phyloP scores from a whole-genome alignment of 2,797 vertebrate genomes.

The Pogoniulus pusillus region DNA sequence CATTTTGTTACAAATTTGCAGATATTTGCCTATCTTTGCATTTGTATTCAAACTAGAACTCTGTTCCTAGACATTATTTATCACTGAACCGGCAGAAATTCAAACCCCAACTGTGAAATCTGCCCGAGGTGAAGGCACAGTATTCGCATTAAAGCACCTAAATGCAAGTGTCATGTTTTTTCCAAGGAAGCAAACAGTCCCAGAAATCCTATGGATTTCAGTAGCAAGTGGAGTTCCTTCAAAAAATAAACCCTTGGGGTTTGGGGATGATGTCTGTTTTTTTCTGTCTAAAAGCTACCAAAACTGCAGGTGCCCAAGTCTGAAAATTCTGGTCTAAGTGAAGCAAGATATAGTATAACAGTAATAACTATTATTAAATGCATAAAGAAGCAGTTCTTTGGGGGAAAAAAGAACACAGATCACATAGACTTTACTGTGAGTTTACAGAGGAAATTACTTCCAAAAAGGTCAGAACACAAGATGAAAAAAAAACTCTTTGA shows the following conservation, averaged over 20 bases:
- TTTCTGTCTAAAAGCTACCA: background rate
- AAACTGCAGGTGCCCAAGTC: background rate
- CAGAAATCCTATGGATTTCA: background rate
- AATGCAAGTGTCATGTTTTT: background rate
- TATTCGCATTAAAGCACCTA: background rate
- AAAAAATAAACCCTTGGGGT: background rate
- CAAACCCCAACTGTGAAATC: conserved; percentile 15
- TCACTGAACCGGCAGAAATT: background rate
- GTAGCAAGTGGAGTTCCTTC: background rate
- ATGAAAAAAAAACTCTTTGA: background rate
- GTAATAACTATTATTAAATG: conserved; percentile 37
- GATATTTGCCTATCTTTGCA: background rate
- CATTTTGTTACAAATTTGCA: background rate
- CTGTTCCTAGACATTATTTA: background rate
- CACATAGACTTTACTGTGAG: background rate
- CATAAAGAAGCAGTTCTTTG: background rate
- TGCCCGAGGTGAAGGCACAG: background rate
- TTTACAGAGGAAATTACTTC: conserved; percentile 43
- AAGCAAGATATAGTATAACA: background rate
- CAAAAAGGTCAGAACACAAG: conserved; percentile 24
- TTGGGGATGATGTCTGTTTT: fast-evolving
- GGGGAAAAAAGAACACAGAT: background rate
- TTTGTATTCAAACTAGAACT: conserved; percentile 32
- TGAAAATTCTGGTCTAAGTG: background rate
- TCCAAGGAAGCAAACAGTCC: background rate